phyloP scores from a whole-genome alignment of 2,113 vertebrate genomes.

The Bombycilla garrulus region DNA sequence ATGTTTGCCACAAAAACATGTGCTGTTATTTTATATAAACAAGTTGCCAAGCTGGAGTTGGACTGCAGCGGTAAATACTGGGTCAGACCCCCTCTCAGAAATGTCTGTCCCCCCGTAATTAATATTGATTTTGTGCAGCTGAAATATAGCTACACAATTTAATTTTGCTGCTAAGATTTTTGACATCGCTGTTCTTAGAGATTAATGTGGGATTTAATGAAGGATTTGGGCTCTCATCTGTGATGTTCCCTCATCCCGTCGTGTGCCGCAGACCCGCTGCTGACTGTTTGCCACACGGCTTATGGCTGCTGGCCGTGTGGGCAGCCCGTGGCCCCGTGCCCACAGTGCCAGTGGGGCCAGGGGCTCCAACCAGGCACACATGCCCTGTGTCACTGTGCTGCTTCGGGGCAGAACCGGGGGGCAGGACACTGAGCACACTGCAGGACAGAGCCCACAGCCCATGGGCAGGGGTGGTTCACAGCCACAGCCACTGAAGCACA shows the following conservation, averaged over 20 bases:
- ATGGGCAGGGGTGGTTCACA: background rate
- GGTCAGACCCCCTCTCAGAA: constrained; percentile 5
- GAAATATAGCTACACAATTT: constrained; percentile 60
- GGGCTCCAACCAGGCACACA: accelerated
- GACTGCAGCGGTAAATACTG: background rate
- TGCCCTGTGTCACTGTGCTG: accelerated
- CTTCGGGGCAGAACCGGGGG: background rate
- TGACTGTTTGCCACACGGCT: accelerated
- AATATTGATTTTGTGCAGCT: constrained; percentile 64
- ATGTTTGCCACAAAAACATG: background rate
- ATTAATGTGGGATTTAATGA: constrained; percentile 63
- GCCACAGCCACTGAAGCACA: accelerated
- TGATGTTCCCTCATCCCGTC: background rate
- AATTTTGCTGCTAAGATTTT: constrained; percentile 69
- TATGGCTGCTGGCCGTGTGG: background rate
- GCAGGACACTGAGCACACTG: accelerated
- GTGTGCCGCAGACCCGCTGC: background rate
- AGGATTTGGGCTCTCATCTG: constrained; percentile 51
- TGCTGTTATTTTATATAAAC: background rate
- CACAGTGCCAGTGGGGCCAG: accelerated
- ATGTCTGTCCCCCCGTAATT: constrained; percentile 34
- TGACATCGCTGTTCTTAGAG: constrained; percentile 57
- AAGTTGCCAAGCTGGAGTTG: background rate
- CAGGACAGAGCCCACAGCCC: background rate
- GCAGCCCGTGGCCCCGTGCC: accelerated